Evolutionary conservation across 2,113 vertebrate species (phyloP).

Genomic region (Scartelaos histophorus): DNA sequence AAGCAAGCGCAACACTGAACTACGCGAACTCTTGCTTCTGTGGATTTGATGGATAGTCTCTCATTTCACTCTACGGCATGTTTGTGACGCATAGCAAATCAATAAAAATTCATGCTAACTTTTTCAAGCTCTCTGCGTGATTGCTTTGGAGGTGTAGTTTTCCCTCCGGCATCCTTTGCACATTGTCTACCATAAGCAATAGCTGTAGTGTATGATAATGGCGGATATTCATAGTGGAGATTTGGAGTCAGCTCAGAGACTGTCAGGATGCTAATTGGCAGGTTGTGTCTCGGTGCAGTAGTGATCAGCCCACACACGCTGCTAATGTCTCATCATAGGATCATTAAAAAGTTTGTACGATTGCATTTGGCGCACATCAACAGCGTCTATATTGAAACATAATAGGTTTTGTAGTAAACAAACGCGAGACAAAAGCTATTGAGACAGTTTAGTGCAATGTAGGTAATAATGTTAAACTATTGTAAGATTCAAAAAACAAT

Average conservation of each 20-base stretch:
- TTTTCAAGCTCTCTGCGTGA: constrained; percentile 12
- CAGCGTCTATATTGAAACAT: constrained; percentile 28
- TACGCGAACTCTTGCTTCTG: constrained; percentile 25
- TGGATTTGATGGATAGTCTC: constrained; percentile 31
- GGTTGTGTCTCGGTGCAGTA: constrained; percentile 29
- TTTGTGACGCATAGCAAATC: constrained; percentile 27
- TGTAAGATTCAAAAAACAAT: not conserved
- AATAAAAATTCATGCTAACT: constrained; percentile 24
- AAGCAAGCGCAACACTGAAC: constrained; percentile 33
- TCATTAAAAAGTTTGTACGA: constrained; percentile 49
- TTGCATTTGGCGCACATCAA: constrained; percentile 20
- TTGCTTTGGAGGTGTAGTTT: constrained; percentile 7
- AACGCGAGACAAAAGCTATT: not conserved
- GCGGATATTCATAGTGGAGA: constrained; percentile 26
- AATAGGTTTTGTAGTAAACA: not conserved
- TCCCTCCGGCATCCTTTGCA: constrained; percentile 1
- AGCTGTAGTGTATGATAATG: constrained; percentile 22
- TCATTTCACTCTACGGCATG: constrained; percentile 9
- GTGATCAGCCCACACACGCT: constrained; percentile 22
- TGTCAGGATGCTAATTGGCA: constrained; percentile 34
- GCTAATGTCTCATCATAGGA: constrained; percentile 31
- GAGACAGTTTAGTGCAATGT: not conserved
- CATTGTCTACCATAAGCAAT: constrained; percentile 18
- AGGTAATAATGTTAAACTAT: not conserved
- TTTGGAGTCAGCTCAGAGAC: constrained; percentile 18